Conservation (phyloP, 2,888 invertebrate genomes). For the Ormia ochracea region DNA sequence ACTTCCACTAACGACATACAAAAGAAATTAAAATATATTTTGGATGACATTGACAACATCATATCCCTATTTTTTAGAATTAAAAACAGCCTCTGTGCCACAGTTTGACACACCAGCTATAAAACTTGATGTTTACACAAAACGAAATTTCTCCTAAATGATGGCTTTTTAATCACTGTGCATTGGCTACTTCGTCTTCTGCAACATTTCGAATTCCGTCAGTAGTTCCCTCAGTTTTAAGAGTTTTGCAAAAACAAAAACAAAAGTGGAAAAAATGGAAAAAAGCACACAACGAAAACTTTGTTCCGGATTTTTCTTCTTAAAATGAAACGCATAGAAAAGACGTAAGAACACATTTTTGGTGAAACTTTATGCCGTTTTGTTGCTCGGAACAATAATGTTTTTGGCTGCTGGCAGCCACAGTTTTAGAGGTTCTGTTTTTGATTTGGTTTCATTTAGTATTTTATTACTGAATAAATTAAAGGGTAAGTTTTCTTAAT, state of each 20-base stretch:
- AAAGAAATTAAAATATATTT: too few species aligned
- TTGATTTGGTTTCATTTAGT: background rate
- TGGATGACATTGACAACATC: too few species aligned
- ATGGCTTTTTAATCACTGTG: background rate
- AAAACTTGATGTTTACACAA: too few species aligned
- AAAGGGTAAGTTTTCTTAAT: conserved; percentile 19
- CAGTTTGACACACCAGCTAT: too few species aligned
- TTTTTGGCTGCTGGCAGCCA: conserved; percentile 15
- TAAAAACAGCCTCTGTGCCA: too few species aligned
- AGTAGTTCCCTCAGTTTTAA: background rate
- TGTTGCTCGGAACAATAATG: background rate
- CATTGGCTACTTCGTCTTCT: background rate
- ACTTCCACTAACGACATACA: too few species aligned
- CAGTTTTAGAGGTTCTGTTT: background rate
- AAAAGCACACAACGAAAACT: background rate
- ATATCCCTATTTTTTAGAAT: too few species aligned
- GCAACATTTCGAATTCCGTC: background rate
- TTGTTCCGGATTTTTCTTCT: conserved; percentile 8
- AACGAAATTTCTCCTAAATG: background rate
- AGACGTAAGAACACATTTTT: background rate
- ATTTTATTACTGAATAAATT: conserved; percentile 15
- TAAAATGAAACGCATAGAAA: conserved; percentile 34
- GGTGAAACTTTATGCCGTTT: conserved; percentile 3
- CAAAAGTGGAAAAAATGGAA: background rate
- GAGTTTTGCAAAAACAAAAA: too few species aligned